These are phyloP conservation scores for Calypte anna DNA, from an alignment of 2,113 vertebrate genomes.

Conservation along the genomic window DNA sequence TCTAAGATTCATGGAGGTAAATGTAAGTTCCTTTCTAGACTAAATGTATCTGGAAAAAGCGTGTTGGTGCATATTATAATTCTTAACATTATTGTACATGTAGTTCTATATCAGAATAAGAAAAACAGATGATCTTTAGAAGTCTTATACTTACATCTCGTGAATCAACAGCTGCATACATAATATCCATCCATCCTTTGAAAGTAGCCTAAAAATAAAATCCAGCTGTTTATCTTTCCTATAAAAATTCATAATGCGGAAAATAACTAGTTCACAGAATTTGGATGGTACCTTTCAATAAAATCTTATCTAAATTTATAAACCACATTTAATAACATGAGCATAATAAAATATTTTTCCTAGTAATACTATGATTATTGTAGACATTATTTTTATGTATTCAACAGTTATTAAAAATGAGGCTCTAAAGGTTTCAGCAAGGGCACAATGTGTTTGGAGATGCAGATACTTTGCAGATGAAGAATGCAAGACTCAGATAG, in stretches of 20 bases:
- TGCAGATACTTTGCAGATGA: neutral
- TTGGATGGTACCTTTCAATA: neutral
- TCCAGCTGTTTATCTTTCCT: constrained; percentile 7
- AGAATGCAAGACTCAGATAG: neutral
- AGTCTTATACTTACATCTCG: constrained; percentile 75
- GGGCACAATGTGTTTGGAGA: neutral
- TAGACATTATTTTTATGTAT: neutral
- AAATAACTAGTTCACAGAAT: neutral
- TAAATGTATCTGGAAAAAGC: neutral
- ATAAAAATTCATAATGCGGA: neutral
- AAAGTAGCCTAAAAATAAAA: constrained; percentile 89
- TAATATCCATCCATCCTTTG: constrained; percentile 97
- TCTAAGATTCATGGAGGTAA: neutral
- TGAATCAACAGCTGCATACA: constrained; percentile 96
- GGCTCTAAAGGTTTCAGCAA: neutral
- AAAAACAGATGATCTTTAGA: neutral
- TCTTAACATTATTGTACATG: neutral
- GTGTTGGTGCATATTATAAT: neutral
- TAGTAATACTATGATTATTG: neutral
- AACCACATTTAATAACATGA: neutral
- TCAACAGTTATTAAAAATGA: neutral
- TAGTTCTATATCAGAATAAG: neutral
- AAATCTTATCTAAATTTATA: neutral
- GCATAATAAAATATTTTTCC: constrained; percentile 2
- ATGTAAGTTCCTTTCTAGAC: neutral